phyloP scores from a whole-genome alignment of 2,797 vertebrate genomes.

The Oryzias dopingdopingensis region DNA sequence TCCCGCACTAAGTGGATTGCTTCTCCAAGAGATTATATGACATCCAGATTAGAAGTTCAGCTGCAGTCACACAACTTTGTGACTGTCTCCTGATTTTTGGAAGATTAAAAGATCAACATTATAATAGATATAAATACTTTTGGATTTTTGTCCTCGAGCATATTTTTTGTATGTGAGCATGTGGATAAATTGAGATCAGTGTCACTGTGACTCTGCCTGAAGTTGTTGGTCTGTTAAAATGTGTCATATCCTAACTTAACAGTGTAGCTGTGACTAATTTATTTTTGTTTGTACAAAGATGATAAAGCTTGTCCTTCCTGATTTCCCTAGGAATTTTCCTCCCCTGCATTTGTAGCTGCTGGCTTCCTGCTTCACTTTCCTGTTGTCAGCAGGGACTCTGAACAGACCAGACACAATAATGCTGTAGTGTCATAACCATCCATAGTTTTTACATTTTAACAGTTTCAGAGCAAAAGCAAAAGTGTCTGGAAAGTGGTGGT shows the following conservation, averaged over 20 bases:
- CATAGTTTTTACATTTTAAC: slow-evolving; percentile 5
- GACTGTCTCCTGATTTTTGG: neutral
- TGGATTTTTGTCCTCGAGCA: neutral
- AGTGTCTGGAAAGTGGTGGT: slow-evolving; percentile 1
- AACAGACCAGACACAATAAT: slow-evolving; percentile 30
- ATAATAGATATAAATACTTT: neutral
- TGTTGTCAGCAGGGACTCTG: slow-evolving; percentile 28
- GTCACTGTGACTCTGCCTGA: neutral
- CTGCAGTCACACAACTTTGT: neutral
- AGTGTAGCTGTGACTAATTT: slow-evolving; percentile 25
- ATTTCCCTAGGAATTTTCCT: slow-evolving; percentile 45
- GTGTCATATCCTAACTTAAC: slow-evolving; percentile 39
- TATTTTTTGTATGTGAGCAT: neutral
- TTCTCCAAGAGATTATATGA: slow-evolving; percentile 26
- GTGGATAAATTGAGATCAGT: slow-evolving; percentile 1
- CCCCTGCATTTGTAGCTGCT: slow-evolving; percentile 26
- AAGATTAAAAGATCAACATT: no score
- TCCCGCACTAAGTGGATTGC: slow-evolving; percentile 44
- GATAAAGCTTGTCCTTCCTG: slow-evolving; percentile 45
- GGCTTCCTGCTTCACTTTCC: slow-evolving; percentile 61
- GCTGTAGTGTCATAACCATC: slow-evolving; percentile 25
- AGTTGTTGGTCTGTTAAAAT: slow-evolving; percentile 26
- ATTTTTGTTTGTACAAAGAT: slow-evolving; percentile 33
- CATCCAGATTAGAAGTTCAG: slow-evolving; percentile 15
- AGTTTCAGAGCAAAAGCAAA: slow-evolving; percentile 3